Evolutionary conservation across 2,113 vertebrate species (phyloP), one percentile per base, ranked within the genome.

Genomic region (Cichladusa arquata): DNA sequence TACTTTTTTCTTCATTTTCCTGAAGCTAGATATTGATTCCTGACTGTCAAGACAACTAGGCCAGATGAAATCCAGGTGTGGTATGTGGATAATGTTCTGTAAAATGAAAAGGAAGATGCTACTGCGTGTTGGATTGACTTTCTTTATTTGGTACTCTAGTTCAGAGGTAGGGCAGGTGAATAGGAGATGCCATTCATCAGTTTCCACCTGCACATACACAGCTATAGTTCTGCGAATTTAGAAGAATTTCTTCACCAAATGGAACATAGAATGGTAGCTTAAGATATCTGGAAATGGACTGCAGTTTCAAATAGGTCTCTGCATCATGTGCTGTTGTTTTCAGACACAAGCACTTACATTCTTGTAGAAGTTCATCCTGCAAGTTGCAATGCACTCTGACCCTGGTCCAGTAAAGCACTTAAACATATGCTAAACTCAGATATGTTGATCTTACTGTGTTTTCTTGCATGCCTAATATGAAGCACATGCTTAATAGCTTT

Each of bases 401-500:
- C 87, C 38, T 60, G 15, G 60, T 86, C 64, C 74, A 81, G 56
- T 66, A 86, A 96, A 96, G 64, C 56, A 78, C 54, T 88, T 92
- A 83, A 94, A 88, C 81, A 83, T 51, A 88, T 78, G 74, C 85
- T 91, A 88, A 93, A 66, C 34, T 83, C 33, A 51, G 79, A 80
- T 69, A 70, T 62, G 64, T 92, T 93, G 82, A 70, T 83, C 56
- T 93, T 91, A 64, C 72, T 74, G 19, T 81, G 81, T 80, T 93
- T 93, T 44, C 38, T 93, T 6, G 3, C 67, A 70, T 78, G 71
- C 76, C 91, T 96, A 96, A 85, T 96, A 91, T 54, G 36, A 95
- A 95, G 79, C 88, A 90, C 51, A 88, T 96, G 93, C 54, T 88
- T 95, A 95, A 95, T 73, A 85, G 73, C 70, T 93, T 91, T 91